These are phyloP conservation scores for Molanna angustata DNA, from an alignment of 2,888 invertebrate genomes.

Conservation along the genomic window DNA sequence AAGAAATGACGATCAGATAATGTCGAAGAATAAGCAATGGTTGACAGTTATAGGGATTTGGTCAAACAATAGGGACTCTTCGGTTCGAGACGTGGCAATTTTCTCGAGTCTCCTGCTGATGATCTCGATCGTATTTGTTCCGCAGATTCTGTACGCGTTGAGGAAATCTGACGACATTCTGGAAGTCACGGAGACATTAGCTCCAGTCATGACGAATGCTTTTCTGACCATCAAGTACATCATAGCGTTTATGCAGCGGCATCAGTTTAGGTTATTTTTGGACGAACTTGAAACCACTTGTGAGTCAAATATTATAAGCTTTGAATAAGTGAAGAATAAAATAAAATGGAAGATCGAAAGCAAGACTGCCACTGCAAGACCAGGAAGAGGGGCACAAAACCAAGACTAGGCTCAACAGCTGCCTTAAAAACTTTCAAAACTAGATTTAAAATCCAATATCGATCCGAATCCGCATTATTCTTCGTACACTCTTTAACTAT, in stretches of 20 bases:
- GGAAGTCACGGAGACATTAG: constrained; percentile 2
- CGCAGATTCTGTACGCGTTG: neutral
- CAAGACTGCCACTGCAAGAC: too few species aligned
- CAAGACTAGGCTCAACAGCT: too few species aligned
- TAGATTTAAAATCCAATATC: too few species aligned
- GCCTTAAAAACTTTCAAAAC: too few species aligned
- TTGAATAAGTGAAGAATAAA: too few species aligned
- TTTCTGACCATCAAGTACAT: neutral
- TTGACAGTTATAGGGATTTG: neutral
- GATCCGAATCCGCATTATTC: too few species aligned
- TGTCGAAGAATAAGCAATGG: neutral
- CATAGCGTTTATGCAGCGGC: neutral
- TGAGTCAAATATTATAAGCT: too few species aligned
- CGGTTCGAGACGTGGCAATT: neutral
- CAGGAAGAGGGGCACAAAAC: too few species aligned
- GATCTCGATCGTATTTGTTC: neutral
- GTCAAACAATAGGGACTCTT: neutral
- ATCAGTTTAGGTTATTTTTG: neutral
- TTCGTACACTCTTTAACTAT: too few species aligned
- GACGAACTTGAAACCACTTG: neutral
- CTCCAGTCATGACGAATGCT: neutral
- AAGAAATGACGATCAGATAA: neutral
- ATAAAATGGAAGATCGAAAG: too few species aligned
- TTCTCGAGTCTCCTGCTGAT: neutral
- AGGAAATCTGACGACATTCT: constrained; percentile 1